A percentile compares a stretch with the other conserved stretches of the same genome.
phyloP scores from a whole-genome alignment of 1,140 invertebrate species.

The Pomacea maculata region DNA sequence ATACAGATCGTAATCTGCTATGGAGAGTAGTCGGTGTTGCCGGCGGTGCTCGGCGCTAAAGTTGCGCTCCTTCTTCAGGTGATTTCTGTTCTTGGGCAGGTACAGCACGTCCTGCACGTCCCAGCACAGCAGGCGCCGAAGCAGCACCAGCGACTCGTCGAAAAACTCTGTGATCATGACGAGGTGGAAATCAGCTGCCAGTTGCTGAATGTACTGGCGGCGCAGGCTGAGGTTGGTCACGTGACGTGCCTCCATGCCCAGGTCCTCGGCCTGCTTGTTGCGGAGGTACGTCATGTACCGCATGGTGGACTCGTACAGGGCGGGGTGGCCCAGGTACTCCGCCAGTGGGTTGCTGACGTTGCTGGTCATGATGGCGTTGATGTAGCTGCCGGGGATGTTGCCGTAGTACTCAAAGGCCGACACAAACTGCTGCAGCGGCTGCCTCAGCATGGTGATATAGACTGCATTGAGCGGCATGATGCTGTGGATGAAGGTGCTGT shows the following conservation, averaged over 20 bases:
- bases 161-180: conserved; percentile 70
- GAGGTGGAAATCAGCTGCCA: conserved; percentile 63
- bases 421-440: conserved; percentile 40
- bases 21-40: conserved; percentile 4
- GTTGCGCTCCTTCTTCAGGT: background rate
- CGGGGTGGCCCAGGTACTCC: conserved; percentile 30
- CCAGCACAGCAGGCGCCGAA: conserved; percentile 68
- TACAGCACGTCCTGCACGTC: conserved; percentile 64
- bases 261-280: conserved; percentile 45
- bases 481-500: conserved; percentile 26
- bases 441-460: conserved; percentile 42
- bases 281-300: conserved; percentile 19
- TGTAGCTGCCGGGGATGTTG: conserved; percentile 6
- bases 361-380: conserved; percentile 16
- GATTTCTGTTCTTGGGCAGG: conserved; percentile 25
- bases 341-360: conserved; percentile 29
- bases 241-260: conserved; percentile 34
- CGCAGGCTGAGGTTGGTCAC: conserved; percentile 28
- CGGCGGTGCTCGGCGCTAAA: conserved; percentile 18
- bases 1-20: conserved; percentile 30
- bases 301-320: conserved; percentile 22
- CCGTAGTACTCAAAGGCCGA: conserved; percentile 43
- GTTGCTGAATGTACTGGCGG: conserved; percentile 30
- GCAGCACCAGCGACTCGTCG: conserved; percentile 69
- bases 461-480: conserved; percentile 32